These are phyloP conservation scores for Acronicta leporina DNA, from an alignment of 2,888 invertebrate species.

Conservation along the genomic window DNA sequence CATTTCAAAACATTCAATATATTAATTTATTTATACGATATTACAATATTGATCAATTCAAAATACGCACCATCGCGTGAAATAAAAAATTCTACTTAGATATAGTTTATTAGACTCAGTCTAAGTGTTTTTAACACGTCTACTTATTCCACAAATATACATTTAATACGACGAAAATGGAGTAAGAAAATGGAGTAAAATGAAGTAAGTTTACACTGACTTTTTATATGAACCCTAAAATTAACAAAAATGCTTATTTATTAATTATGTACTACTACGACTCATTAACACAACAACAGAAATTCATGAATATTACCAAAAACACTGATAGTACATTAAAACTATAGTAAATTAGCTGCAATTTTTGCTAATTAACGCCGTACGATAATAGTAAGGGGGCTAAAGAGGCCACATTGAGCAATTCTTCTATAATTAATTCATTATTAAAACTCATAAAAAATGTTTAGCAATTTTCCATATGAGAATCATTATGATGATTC, in stretches of 20 bases:
- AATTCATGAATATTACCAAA: background rate
- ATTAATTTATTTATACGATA: constrained; percentile 49
- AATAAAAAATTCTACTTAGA: constrained; percentile 14
- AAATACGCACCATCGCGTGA: constrained; percentile 15
- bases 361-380: background rate
- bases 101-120: constrained; percentile 32
- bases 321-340: background rate
- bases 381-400: too few species aligned
- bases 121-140: constrained; percentile 40
- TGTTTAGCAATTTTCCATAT: too few species aligned
- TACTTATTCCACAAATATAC: constrained; percentile 26
- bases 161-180: constrained; percentile 25
- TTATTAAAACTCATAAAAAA: too few species aligned
- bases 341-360: constrained; percentile 4
- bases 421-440: too few species aligned
- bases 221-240: constrained; percentile 12
- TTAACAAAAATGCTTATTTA: background rate
- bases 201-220: constrained; percentile 14
- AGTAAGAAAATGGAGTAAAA: constrained; percentile 11
- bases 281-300: background rate
- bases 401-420: too few species aligned
- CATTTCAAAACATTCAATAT: constrained; percentile 46
- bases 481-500: too few species aligned
- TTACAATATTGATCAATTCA: constrained; percentile 7
- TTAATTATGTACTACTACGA: background rate